Evolutionary conservation across 2,113 vertebrate species (phyloP).

Genomic region (Hippoglossus stenolepis): DNA sequence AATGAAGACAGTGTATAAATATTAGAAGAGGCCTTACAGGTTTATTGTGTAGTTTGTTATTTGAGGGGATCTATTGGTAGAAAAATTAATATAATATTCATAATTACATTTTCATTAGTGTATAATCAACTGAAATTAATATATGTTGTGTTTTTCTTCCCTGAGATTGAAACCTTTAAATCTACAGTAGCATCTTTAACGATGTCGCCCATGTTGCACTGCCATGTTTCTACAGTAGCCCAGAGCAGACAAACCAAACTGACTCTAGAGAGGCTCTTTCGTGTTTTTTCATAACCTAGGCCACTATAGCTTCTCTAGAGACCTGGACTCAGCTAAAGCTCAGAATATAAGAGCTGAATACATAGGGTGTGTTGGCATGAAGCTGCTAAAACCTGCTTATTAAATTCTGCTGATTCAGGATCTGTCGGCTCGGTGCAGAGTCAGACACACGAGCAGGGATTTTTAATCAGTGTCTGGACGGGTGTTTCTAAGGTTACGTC

Average conservation of each 20-base stretch:
- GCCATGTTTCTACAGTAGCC: no score
- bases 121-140: no score
- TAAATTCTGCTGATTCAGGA: slow-evolving; percentile 54
- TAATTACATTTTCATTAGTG: no score
- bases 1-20: neutral
- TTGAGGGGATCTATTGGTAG: neutral
- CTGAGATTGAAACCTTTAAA: no score
- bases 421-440: slow-evolving; percentile 15
- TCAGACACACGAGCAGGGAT: neutral
- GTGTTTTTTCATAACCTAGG: no score
- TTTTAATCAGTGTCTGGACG: slow-evolving; percentile 13
- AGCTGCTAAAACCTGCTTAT: slow-evolving; percentile 14
- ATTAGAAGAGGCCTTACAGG: neutral
- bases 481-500: neutral
- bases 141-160: no score
- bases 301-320: no score
- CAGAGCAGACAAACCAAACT: no score
- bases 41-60: neutral
- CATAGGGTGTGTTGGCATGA: neutral
- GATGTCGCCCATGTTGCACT: no score
- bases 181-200: no score
- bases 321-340: neutral
- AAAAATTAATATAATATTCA: neutral
- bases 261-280: no score
- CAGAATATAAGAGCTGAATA: neutral